phyloP scores from a whole-genome alignment of 2,888 invertebrate species.

The Erpobdella octoculata region DNA sequence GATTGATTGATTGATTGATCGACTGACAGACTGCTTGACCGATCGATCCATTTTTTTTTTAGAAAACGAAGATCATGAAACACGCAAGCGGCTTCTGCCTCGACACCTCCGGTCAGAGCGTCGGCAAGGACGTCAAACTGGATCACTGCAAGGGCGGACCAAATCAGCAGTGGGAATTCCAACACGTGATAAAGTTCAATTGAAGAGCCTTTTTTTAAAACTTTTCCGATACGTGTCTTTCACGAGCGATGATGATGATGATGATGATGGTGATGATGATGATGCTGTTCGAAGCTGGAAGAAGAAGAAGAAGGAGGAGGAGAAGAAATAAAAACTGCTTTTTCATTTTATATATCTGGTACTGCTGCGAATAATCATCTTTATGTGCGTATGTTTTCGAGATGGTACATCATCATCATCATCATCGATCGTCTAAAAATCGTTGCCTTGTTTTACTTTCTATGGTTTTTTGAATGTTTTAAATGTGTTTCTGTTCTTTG shows the following conservation, averaged over 20 bases:
- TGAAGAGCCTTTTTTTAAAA: background rate
- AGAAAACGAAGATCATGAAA: background rate
- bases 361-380: no score
- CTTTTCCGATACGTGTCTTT: background rate
- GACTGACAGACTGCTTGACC: no score
- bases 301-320: background rate
- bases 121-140: background rate
- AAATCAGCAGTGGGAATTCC: slow-evolving; percentile 14
- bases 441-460: no score
- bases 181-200: background rate
- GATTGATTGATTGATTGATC: no score
- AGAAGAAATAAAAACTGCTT: no score
- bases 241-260: background rate
- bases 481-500: no score
- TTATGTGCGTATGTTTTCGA: no score
- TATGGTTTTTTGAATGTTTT: no score
- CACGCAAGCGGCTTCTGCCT: slow-evolving; percentile 13
- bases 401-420: no score
- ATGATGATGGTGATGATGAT: background rate
- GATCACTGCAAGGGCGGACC: background rate
- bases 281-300: background rate
- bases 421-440: no score
- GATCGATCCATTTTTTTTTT: background rate
- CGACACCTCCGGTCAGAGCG: background rate
- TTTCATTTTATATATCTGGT: no score